Base-by-base conservation (phyloP, 2,113 vertebrate species). In the Lycocorax pyrrhopterus region DNA sequence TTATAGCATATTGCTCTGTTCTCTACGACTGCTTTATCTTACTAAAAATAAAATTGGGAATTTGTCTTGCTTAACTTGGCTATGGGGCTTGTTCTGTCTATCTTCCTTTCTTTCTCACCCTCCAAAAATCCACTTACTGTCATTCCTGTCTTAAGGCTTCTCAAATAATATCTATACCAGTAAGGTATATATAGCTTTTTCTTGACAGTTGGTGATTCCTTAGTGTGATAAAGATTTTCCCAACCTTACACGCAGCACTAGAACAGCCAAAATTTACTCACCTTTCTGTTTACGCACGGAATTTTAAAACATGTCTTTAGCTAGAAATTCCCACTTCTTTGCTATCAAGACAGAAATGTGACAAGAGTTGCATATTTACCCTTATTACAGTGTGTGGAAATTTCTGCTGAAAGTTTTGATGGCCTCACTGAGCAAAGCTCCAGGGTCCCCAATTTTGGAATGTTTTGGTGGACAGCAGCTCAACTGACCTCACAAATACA, bases 41-140 rank as follows among this genome's bases (percentile, higher is more conserved):
- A 20, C 90, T 97, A 95, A 95, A 96, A 91, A 93, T 74, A 91
- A 81, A 91, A 84, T 11, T 47, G 51, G 72, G 78, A 77, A 88
- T 85, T 93, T 91, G 47, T 88, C 82, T 94, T 83, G n/a, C 51
- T 68, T 64, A 83, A 77, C 60, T 71, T 6, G 2, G 62, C 71
- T 49, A 62, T 25, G 39, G 55, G 77, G 51, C 18, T 94, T 76
- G 62, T 83, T 89, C 89, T 87, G 55, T 44, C 82, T 94, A 16
- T 76, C 67, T 83, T 47, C 49, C 67, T 64, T 62, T 83, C 72
- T 67, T 79, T 66, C 84, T 83, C 66, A 72, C 71, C 53, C 86
- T 80, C 66, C 71, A 91, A 62, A 94, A 87, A 73, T 46, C 49
- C 68, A 72, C 82, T 94, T 79, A 75, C 67, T 91, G 72, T 90